Evolutionary conservation across 2,797 vertebrate species (phyloP).

Genomic region (Chloroceryle inda): DNA sequence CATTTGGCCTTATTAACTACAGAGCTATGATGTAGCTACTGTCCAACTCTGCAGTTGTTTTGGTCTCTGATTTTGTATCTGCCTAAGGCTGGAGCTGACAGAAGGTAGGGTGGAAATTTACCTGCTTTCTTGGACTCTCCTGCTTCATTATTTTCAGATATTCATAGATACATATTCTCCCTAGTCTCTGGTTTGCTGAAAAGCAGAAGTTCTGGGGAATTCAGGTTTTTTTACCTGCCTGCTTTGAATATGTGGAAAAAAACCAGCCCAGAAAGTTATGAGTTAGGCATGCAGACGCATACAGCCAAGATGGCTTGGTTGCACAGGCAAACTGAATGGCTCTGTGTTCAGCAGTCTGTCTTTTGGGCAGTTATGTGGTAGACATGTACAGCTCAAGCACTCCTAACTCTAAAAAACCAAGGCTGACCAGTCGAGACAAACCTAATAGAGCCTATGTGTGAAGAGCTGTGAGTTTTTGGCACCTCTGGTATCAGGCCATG

Average conservation of each 20-base stretch:
- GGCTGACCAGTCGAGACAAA: not conserved
- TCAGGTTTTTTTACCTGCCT: not conserved
- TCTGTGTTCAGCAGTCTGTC: not conserved
- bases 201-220: not conserved
- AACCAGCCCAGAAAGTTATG: not conserved
- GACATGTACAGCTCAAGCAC: fast-evolving
- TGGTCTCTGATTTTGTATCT: not conserved
- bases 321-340: not conserved
- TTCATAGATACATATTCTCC: not conserved
- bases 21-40: not conserved
- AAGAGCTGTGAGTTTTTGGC: not conserved
- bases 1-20: constrained; percentile 36
- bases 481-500: not conserved
- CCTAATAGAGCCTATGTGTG: not conserved
- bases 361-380: not conserved
- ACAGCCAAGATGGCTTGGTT: not conserved
- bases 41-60: not conserved
- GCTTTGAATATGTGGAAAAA: not conserved
- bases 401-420: not conserved
- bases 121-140: not conserved
- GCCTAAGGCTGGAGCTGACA: not conserved
- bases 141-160: not conserved
- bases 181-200: not conserved
- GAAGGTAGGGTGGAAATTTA: not conserved
- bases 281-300: not conserved